A percentile compares a stretch with the other conserved stretches of the same genome.
These are phyloP conservation scores for Lasioglossum oenotherae DNA, from an alignment of 2,888 invertebrate species.

Conservation along the genomic window DNA sequence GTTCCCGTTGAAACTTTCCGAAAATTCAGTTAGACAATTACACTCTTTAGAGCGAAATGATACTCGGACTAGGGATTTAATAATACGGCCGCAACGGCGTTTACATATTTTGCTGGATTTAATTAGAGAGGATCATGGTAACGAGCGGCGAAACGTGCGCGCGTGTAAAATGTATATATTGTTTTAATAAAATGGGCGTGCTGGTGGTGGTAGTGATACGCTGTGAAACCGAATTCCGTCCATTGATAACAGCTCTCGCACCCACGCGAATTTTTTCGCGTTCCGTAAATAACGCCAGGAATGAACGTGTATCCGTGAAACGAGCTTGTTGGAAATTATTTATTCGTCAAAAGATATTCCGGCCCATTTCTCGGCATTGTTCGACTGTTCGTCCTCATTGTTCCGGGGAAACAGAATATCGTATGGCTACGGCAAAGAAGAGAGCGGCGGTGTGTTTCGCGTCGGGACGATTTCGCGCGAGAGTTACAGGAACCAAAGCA, in stretches of 20 bases:
- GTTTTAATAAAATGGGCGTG: slow-evolving; percentile 1
- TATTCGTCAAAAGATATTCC: neutral
- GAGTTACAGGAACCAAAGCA: neutral
- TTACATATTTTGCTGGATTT: neutral
- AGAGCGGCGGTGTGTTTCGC: neutral
- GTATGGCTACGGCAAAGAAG: neutral
- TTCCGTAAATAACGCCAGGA: neutral
- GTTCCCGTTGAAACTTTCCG: neutral
- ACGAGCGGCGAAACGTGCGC: neutral
- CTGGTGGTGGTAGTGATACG: neutral
- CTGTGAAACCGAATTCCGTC: neutral
- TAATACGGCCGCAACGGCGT: neutral
- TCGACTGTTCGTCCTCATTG: neutral
- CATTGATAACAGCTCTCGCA: neutral
- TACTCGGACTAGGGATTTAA: neutral
- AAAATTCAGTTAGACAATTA: neutral
- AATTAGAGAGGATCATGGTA: slow-evolving; percentile 4
- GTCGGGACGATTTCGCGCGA: neutral
- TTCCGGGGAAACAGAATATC: neutral
- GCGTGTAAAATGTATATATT: neutral
- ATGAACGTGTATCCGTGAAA: neutral
- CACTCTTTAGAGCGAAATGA: neutral
- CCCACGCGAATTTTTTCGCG: neutral
- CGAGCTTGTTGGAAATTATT: neutral
- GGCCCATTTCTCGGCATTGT: neutral